Evolutionary conservation across 37 sponge, comb jelly and placozoan genomes (phyloP), one percentile per base, ranked within the genome.

Genomic region (Chondrilla cf. caribensis): DNA sequence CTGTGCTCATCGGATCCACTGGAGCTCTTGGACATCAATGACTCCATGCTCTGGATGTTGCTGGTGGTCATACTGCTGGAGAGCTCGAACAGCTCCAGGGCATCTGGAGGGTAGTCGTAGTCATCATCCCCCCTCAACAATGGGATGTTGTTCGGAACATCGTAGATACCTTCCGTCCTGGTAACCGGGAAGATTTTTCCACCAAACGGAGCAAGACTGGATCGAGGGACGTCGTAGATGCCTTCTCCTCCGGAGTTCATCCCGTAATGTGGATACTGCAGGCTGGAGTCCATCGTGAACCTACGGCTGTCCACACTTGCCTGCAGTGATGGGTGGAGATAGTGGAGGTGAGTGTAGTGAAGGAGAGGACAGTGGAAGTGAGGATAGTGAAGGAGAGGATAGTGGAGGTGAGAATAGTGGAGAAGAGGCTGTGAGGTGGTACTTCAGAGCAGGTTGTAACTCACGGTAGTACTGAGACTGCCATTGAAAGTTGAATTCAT

Each of bases 31-130:
- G 70, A 68, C 35, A 19, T 36, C 70, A 68, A 36, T 28, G 70
- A 68, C 32, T 68, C 70, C 32, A 68, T 21, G 6, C 70, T 68
- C 57, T 55, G 57, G 17, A 19, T 17, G 17, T 19, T 55, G 17
- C 57, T 55, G 57, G 17, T 55, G 11, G 17, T 17, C 11, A 55
- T 19, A 17, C 11, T 19, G 17, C 17, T 55, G 57, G 17, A 19
- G 11, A 17, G 11, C 11, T 55, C 57, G n/a, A n/a, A n/a, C 17
- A 88, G 54, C 11, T 86, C 90, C 21, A 40, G 14, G 0, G 83
- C 92, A 85, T 91, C 92, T 0, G 92, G 92, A 3, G 92, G 92
- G 62, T 91, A 91, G 58, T 87, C 92, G 29, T 91, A 91, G 14
- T 87, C 83, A 40, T 91, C 91, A 66, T 84, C 70, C 51, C 84